phyloP scores from a whole-genome alignment of 2,797 vertebrate genomes.

The Orestias chungarensis region DNA sequence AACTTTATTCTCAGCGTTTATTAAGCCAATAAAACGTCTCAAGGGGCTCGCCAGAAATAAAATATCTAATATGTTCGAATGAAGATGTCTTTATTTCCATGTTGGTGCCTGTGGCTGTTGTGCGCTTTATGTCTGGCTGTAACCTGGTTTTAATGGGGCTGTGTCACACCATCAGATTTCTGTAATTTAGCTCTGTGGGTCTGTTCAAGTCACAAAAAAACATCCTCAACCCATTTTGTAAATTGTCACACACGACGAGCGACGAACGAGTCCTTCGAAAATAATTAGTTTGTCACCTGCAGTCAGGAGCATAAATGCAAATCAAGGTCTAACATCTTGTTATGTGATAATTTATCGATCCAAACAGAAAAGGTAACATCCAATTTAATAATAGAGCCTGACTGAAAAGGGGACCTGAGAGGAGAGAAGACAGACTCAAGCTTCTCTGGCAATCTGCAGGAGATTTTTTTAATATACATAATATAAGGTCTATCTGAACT shows the following conservation, averaged over 20 bases:
- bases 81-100: constrained; percentile 26
- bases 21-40: constrained; percentile 26
- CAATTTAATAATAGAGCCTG: constrained; percentile 68
- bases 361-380: constrained; percentile 66
- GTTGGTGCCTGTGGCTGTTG: constrained; percentile 11
- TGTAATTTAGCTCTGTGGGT: constrained; percentile 19
- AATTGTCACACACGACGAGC: constrained; percentile 37
- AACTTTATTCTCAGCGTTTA: constrained; percentile 36
- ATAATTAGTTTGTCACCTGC: constrained; percentile 66
- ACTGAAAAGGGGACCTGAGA: constrained; percentile 56
- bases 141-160: constrained; percentile 27
- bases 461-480: constrained; percentile 3
- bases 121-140: constrained; percentile 16
- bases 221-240: constrained; percentile 37
- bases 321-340: constrained; percentile 69
- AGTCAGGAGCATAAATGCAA: constrained; percentile 61
- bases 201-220: constrained; percentile 38
- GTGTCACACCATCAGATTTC: constrained; percentile 34
- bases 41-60: constrained; percentile 11
- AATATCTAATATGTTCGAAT: constrained; percentile 24
- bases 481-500: constrained; percentile 43
- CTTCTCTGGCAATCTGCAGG: constrained; percentile 34
- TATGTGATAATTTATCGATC: constrained; percentile 72
- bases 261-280: constrained; percentile 49
- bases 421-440: constrained; percentile 15